Conservation (phyloP, 2,797 vertebrate species). For the Anguilla megastoma region DNA sequence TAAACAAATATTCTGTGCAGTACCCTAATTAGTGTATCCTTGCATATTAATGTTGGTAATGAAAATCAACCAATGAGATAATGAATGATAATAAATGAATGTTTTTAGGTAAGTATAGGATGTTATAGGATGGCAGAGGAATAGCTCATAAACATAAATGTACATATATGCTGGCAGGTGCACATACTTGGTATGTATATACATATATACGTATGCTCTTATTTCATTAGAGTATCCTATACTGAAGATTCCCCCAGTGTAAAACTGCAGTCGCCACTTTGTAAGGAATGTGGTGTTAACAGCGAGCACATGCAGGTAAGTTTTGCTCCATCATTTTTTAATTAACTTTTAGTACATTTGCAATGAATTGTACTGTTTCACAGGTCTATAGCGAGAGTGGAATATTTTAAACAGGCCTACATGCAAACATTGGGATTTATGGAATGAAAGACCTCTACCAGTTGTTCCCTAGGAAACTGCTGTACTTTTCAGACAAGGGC, state of each 20-base stretch:
- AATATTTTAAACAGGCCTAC: slow-evolving; percentile 16
- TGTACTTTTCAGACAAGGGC: slow-evolving; percentile 2
- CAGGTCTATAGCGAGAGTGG: neutral
- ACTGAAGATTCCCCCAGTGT: slow-evolving; percentile 80
- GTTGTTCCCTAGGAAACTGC: neutral
- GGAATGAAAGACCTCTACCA: neutral
- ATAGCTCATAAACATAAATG: neutral
- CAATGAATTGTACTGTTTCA: neutral
- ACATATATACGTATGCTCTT: slow-evolving; percentile 36
- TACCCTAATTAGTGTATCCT: neutral
- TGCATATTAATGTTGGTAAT: neutral
- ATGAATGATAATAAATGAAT: neutral
- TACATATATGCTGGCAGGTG: neutral
- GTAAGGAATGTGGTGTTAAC: slow-evolving; percentile 89
- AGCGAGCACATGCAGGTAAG: slow-evolving; percentile 94
- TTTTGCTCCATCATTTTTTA: neutral
- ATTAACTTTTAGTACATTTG: neutral
- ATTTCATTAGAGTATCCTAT: slow-evolving; percentile 74
- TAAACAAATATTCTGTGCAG: neutral
- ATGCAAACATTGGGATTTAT: slow-evolving; percentile 12
- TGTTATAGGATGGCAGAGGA: neutral
- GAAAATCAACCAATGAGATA: neutral
- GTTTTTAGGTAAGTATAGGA: neutral
- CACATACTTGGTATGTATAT: neutral
- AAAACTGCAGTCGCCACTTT: slow-evolving; percentile 76